phyloP scores from a whole-genome alignment of 1,140 invertebrate genomes.

The Cotesia vestalis region DNA sequence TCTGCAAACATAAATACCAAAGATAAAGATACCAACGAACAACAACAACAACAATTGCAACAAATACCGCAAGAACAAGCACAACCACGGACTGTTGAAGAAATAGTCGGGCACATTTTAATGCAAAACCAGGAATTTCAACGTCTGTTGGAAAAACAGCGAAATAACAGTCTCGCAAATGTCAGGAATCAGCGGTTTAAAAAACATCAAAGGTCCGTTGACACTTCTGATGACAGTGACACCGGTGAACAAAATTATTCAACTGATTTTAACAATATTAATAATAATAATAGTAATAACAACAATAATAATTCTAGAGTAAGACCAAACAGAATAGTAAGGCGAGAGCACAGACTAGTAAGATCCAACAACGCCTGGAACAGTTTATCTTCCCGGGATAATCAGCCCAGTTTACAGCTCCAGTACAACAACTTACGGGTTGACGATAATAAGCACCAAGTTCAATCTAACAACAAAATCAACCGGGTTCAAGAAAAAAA shows the following conservation, averaged over 20 bases:
- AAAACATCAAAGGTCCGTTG: conserved; percentile 47
- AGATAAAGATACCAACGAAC: conserved; percentile 39
- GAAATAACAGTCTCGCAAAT: conserved; percentile 66
- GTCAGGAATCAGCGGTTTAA: conserved; percentile 69
- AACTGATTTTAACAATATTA: conserved; percentile 67
- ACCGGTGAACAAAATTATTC: conserved; percentile 57
- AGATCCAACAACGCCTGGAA: conserved; percentile 57
- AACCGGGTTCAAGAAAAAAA: conserved; percentile 49
- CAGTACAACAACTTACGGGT: conserved; percentile 54
- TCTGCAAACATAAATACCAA: conserved; percentile 43
- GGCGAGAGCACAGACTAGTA: conserved; percentile 49
- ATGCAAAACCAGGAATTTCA: conserved; percentile 87
- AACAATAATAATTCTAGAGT: conserved; percentile 66
- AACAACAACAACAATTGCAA: too few relatives aligned
- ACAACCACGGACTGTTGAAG: conserved; percentile 72
- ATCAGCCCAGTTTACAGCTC: conserved; percentile 46
- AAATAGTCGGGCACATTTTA: conserved; percentile 83
- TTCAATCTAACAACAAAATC: conserved; percentile 7
- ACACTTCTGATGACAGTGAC: conserved; percentile 64
- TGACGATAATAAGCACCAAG: conserved; percentile 13
- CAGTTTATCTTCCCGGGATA: conserved; percentile 47
- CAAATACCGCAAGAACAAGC: conserved; percentile 40
- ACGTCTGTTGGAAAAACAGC: conserved; percentile 76
- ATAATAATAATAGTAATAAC: conserved; percentile 55
- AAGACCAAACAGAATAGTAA: conserved; percentile 26